Evolutionary conservation across 1,140 invertebrate genomes (phyloP).

Genomic region (Drosophila pachea): DNA sequence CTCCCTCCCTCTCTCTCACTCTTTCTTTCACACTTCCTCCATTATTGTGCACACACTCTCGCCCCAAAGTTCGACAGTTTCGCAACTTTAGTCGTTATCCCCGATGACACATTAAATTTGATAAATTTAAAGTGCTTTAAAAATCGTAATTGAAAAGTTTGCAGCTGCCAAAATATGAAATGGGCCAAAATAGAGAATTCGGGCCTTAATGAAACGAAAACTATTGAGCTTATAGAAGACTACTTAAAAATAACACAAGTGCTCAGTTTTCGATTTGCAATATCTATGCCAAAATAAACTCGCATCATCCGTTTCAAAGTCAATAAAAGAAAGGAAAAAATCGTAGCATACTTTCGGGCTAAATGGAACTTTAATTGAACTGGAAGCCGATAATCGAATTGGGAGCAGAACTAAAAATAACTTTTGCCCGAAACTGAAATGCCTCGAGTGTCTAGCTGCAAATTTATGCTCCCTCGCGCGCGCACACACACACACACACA

Average conservation of each 20-base stretch:
- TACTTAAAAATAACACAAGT: neutral
- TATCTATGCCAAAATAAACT: neutral
- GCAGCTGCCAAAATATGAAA: neutral
- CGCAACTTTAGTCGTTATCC: slow-evolving; percentile 1
- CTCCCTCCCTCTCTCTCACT: no score
- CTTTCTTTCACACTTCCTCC: no score
- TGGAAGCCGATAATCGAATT: neutral
- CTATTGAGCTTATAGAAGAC: neutral
- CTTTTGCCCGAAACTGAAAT: slow-evolving; percentile 3
- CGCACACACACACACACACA: no score
- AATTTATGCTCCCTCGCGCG: neutral
- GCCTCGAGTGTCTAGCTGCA: neutral
- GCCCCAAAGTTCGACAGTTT: slow-evolving; percentile 6
- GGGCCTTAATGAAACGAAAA: neutral
- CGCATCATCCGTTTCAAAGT: no score
- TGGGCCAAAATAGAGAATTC: no score
- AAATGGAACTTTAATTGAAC: neutral
- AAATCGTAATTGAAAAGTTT: slow-evolving; percentile 1
- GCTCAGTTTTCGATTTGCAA: no score
- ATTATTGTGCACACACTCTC: neutral
- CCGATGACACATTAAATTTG: slow-evolving; percentile 5
- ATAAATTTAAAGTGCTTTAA: slow-evolving; percentile 12
- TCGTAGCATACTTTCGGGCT: slow-evolving; percentile 5
- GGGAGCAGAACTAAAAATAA: slow-evolving; percentile 4
- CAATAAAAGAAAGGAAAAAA: neutral